Percentiles rank a stretch among this genome's conserved stretches.
phyloP scores from a whole-genome alignment of 53 echinoderm and acorn worm species.

The Holothuria leucospilota region DNA sequence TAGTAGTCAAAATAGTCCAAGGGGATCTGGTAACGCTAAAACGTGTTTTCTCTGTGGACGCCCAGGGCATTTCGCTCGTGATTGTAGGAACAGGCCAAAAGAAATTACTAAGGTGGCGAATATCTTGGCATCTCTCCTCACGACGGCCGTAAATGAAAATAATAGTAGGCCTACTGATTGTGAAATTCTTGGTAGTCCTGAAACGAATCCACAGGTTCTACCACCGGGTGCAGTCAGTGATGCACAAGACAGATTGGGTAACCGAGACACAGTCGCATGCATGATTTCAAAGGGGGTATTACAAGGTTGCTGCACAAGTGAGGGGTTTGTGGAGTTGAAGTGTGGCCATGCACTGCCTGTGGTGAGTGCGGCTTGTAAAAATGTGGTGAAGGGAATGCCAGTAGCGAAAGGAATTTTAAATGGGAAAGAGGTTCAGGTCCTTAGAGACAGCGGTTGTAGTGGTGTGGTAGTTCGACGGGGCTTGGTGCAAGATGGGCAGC shows the following conservation, averaged over 20 bases:
- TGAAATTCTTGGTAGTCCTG: too few relatives aligned
- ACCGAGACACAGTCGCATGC: slow-evolving; percentile 47
- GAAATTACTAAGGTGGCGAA: neutral
- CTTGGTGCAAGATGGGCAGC: slow-evolving; percentile 15
- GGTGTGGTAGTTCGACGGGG: slow-evolving; percentile 45
- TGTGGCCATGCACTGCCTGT: slow-evolving; percentile 53
- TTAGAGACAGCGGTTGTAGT: slow-evolving; percentile 57
- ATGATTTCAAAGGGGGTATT: slow-evolving; percentile 40
- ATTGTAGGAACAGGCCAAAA: too few relatives aligned
- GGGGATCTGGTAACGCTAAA: neutral
- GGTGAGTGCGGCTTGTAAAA: slow-evolving; percentile 37
- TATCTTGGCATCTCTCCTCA: too few relatives aligned
- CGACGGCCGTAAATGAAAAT: too few relatives aligned
- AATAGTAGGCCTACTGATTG: too few relatives aligned
- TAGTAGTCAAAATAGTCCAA: too few relatives aligned
- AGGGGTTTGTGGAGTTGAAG: slow-evolving; percentile 35
- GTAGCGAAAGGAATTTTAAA: slow-evolving; percentile 45
- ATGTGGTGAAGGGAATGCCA: slow-evolving; percentile 45
- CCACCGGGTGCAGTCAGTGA: neutral
- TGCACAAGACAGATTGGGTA: neutral
- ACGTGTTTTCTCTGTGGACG: slow-evolving; percentile 8
- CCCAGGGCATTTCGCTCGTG: too few relatives aligned
- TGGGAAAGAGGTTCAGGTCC: slow-evolving; percentile 6
- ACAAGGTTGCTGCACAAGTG: slow-evolving; percentile 28
- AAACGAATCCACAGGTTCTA: too few relatives aligned